These are phyloP conservation scores for Trichogramma pretiosum DNA, from an alignment of 1,140 invertebrate genomes.

Conservation along the genomic window DNA sequence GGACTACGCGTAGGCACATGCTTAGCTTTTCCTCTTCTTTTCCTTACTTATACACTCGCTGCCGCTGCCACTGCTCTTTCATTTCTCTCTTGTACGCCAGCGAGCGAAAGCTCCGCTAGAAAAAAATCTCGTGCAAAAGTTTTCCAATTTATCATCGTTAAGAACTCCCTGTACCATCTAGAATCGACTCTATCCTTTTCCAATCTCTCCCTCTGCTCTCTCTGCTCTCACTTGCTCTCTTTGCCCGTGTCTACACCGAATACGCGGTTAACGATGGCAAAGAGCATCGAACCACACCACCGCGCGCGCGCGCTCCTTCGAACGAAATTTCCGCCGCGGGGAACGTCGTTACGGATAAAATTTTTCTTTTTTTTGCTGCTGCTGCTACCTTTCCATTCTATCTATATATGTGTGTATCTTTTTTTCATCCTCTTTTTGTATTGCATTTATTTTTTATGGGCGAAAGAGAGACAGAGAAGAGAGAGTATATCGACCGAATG, in stretches of 20 bases:
- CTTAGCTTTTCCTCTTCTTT: too few species aligned
- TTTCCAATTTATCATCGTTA: slow-evolving; percentile 19
- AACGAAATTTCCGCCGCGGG: slow-evolving; percentile 12
- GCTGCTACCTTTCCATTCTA: neutral
- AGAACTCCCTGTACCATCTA: neutral
- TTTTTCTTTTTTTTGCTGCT: neutral
- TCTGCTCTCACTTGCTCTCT: slow-evolving; percentile 1
- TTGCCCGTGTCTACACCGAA: too few species aligned
- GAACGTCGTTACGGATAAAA: slow-evolving; percentile 5
- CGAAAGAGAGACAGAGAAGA: too few species aligned
- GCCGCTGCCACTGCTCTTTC: too few species aligned
- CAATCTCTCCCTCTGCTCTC: neutral
- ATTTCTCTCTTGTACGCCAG: too few species aligned
- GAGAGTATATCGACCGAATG: too few species aligned
- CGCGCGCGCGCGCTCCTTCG: neutral
- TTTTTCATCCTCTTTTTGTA: too few species aligned
- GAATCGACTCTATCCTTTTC: slow-evolving; percentile 15
- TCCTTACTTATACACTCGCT: too few species aligned
- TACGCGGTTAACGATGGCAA: slow-evolving; percentile 12
- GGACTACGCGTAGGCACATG: too few species aligned
- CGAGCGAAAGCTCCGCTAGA: too few species aligned
- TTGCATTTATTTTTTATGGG: too few species aligned
- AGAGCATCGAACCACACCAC: neutral
- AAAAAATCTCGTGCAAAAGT: slow-evolving; percentile 14
- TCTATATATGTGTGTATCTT: too few species aligned